Evolutionary conservation across 2,113 vertebrate species (phyloP).

Genomic region (Alligator sinensis): DNA sequence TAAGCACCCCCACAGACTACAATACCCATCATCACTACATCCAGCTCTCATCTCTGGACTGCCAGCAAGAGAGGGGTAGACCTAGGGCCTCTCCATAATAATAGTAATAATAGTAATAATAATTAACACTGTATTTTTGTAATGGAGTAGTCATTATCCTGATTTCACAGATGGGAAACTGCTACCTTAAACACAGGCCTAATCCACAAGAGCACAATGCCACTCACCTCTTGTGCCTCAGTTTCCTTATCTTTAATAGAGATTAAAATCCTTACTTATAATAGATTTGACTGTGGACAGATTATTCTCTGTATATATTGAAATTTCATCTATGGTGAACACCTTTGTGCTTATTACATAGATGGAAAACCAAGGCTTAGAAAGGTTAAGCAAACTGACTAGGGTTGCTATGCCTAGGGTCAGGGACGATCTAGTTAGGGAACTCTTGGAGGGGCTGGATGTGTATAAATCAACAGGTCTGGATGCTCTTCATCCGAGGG

Average conservation of each 20-base stretch:
- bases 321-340: background rate
- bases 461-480: too few species aligned
- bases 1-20: too few species aligned
- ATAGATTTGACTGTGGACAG: background rate
- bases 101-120: background rate
- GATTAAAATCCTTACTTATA: background rate
- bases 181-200: background rate
- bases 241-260: background rate
- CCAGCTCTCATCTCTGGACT: too few species aligned
- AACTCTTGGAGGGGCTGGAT: too few species aligned
- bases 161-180: background rate
- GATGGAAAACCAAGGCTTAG: background rate
- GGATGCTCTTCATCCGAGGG: too few species aligned
- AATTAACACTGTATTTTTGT: background rate
- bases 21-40: too few species aligned
- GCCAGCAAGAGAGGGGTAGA: too few species aligned
- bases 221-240: background rate
- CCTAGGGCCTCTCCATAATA: background rate
- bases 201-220: background rate
- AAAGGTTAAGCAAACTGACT: background rate
- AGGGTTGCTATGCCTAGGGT: too few species aligned
- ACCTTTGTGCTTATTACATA: background rate
- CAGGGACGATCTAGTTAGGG: too few species aligned
- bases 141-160: slow-evolving; percentile 2
- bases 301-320: background rate